Evolutionary conservation across 2,113 vertebrate species (phyloP), one percentile per base, ranked within the genome.

Genomic region (Garra rufa): DNA sequence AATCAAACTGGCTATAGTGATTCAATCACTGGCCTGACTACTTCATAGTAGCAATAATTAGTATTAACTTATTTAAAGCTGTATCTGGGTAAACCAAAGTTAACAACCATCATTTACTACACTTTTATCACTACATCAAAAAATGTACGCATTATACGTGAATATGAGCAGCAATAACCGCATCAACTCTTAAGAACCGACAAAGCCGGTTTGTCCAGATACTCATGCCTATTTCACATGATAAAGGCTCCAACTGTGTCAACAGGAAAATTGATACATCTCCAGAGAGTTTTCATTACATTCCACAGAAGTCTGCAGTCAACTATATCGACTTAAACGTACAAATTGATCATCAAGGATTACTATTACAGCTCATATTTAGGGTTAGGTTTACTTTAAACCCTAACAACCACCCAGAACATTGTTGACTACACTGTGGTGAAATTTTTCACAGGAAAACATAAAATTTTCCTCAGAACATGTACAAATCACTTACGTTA

Each of bases 141-240:
- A 30, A 17, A 26, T 28, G 71, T 9, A 46, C 15, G 24, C 43
- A 24, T 24, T 38, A 77, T 43, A 57, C 59, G 34, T 7, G 59
- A 24, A 44, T 30, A 75, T 28, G 2, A n/a, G 34, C 48, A 50
- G 46, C 13, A 44, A 50, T 28, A 21, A 57, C 15, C 11, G 2
- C 59, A 74, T 82, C 74, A 34, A 67, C 74, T 63, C 61, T 30
- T 79, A 14, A n/a, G 34, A 87, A 79, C 78, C 61, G 61, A 70
- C 84, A 83, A 79, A 89, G 86, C 88, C 79, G 57, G 88, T 87
- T 89, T 77, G 52, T 74, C 86, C 71, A 63, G 84, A 30, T 11
- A 26, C 75, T 28, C 46, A 44, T 28, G 41, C 3, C n/a, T 15
- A 28, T 14, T 84, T 19, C 46, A 44, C 83, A 41, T 5, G 76